Evolutionary conservation across 2,113 vertebrate species (phyloP).

Genomic region (Bolborhynchus lineola): DNA sequence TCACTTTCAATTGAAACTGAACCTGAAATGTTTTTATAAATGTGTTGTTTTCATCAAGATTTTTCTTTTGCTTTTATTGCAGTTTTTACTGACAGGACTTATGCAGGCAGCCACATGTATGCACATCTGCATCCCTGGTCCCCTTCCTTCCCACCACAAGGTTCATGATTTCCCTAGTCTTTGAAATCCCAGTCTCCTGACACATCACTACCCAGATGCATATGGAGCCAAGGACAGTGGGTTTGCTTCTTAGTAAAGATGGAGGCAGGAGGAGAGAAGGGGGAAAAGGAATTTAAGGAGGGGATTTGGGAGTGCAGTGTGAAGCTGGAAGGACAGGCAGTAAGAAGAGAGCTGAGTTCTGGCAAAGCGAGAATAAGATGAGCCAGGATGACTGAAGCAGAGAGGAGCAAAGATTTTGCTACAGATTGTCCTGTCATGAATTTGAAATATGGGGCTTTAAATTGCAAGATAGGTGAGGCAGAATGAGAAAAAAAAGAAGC

Average conservation of each 20-base stretch:
- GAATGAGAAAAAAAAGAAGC: constrained; percentile 34
- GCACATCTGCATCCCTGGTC: background rate
- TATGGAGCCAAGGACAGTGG: background rate
- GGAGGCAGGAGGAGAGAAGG: background rate
- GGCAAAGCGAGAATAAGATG: background rate
- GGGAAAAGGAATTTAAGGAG: background rate
- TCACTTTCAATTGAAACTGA: background rate
- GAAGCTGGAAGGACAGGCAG: background rate
- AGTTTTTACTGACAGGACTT: background rate
- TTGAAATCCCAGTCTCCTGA: background rate
- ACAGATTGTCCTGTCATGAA: constrained; percentile 50
- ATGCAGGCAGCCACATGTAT: background rate
- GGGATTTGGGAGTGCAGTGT: background rate
- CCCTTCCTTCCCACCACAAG: background rate
- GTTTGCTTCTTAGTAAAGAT: background rate
- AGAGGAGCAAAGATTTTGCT: constrained; percentile 28
- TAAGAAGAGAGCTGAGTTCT: background rate
- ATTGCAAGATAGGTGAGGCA: background rate
- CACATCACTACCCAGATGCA: background rate
- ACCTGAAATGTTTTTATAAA: constrained; percentile 11
- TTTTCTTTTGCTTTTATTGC: background rate
- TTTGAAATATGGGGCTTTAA: constrained; percentile 45
- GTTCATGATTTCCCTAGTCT: background rate
- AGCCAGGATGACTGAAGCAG: constrained; percentile 24
- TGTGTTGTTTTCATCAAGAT: background rate